These are phyloP conservation scores for Cyprinodon brontotheroides DNA, from an alignment of 2,113 vertebrate species.

Conservation along the genomic window DNA sequence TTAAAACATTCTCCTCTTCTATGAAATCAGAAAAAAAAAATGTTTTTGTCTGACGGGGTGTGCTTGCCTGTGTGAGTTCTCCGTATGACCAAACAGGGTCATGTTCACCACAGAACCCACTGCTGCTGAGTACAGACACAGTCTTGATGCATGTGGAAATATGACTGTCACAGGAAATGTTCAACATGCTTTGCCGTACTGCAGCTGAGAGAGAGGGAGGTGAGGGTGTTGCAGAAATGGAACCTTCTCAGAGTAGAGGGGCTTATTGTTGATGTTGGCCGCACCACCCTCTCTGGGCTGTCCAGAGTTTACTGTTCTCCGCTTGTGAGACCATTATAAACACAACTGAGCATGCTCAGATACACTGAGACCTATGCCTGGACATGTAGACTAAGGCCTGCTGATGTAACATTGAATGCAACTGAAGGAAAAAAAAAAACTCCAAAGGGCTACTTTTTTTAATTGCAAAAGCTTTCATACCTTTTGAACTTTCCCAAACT, in stretches of 20 bases:
- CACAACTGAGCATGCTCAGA: slow-evolving; percentile 54
- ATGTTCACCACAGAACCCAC: slow-evolving; percentile 42
- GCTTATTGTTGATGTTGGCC: slow-evolving; percentile 74
- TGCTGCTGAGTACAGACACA: slow-evolving; percentile 22
- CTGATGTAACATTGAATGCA: slow-evolving; percentile 23
- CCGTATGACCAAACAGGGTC: slow-evolving; percentile 57
- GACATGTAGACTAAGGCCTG: slow-evolving; percentile 38
- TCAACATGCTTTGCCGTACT: slow-evolving; percentile 70
- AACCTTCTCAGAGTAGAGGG: slow-evolving; percentile 47
- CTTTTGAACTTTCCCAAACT: not conserved
- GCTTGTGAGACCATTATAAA: slow-evolving; percentile 57
- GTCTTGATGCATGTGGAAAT: slow-evolving; percentile 59
- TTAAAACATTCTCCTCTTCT: slow-evolving; percentile 37
- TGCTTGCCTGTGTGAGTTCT: slow-evolving; percentile 38
- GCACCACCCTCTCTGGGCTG: slow-evolving; percentile 29
- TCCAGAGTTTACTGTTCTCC: slow-evolving; percentile 64
- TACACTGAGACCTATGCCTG: slow-evolving; percentile 33
- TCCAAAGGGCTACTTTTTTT: not conserved
- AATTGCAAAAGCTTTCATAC: not conserved
- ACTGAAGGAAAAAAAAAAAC: slow-evolving; percentile 37
- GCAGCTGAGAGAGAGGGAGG: slow-evolving; percentile 48
- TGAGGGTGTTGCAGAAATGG: slow-evolving; percentile 54
- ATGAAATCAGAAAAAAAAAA: slow-evolving; percentile 37
- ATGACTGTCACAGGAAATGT: slow-evolving; percentile 78
- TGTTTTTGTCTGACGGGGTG: not conserved